Percentiles rank a stretch among this genome's conserved stretches.
phyloP scores from a whole-genome alignment of 2,888 invertebrate species.

The Pilophorus perplexus region DNA sequence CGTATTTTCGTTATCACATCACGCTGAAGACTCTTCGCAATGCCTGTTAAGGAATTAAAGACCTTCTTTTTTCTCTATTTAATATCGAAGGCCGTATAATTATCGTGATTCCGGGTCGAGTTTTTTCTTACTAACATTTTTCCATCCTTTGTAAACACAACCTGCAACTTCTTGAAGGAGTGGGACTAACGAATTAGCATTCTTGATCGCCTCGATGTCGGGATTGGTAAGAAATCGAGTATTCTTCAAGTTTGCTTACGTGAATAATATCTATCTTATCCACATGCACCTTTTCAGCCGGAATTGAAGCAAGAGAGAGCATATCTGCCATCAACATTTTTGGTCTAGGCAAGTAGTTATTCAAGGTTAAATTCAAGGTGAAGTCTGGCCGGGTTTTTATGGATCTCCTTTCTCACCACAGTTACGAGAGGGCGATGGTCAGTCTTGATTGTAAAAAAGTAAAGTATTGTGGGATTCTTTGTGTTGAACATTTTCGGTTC shows the following conservation, averaged over 20 bases:
- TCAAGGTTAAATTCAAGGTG: constrained; percentile 4
- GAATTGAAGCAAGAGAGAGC: constrained; percentile 12
- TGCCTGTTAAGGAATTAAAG: constrained; percentile 17
- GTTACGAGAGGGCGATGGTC: constrained; percentile 20
- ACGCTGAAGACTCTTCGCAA: background rate
- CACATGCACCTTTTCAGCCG: background rate
- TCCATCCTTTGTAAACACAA: constrained; percentile 5
- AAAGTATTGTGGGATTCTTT: no score
- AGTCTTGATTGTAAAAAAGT: no score
- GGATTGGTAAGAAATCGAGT: no score
- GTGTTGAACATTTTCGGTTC: no score
- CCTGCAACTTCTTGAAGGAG: background rate
- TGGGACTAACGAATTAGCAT: background rate
- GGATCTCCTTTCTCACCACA: constrained; percentile 6
- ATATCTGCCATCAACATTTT: constrained; percentile 28
- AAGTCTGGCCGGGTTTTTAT: constrained; percentile 9
- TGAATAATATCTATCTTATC: constrained; percentile 21
- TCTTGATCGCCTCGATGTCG: background rate
- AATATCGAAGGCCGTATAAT: constrained; percentile 7
- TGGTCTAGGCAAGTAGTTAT: constrained; percentile 11
- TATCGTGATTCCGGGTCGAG: constrained; percentile 9
- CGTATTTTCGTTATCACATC: constrained; percentile 12
- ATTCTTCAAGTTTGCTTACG: constrained; percentile 5
- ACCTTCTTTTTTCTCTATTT: constrained; percentile 10
- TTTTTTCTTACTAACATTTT: background rate